Evolutionary conservation across 2,797 vertebrate genomes (phyloP), one percentile per base, ranked within the genome.

Genomic region (Hippocampus kuda): DNA sequence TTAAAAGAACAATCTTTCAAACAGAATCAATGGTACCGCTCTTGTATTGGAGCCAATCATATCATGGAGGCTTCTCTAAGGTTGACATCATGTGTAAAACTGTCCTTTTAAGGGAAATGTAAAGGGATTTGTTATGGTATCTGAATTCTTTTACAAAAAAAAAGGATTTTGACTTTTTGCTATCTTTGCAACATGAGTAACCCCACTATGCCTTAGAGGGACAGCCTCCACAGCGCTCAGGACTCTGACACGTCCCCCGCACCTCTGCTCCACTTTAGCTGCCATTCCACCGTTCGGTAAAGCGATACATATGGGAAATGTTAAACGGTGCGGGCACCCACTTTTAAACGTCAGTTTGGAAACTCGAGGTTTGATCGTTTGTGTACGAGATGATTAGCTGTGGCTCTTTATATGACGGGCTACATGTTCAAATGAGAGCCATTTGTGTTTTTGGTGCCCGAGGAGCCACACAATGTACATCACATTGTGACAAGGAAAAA

Each of bases 281-380:
- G 69, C 69, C 72, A 54, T 64, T 51, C 70, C 74, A 67, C 15
- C 76, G 81, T 86, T 82, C 75, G 77, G 84, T 75, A 86, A 87
- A 79, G 62, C 18, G 83, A 87, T 88, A 85, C 56, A 70, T 87
- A 84, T 87, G 86, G 85, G 86, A 87, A 88, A 86, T 84, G 83
- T 85, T 80, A 81, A 83, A 62, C 67, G 68, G 61, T 49, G 48
- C 48, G 2, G 48, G 48, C 46, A 38, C 68, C 72, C 16, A 27
- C 27, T 60, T 60, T 60, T 60, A 30, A 34, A 30, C 16, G 6
- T 27, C 11, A 10, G 5, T n/a, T 57, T 13, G 12, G 41, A n/a
- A 64, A 64, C n/a, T 16, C 8, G 5, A 18, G 42, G 42, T 46
- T 27, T 26, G 41, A 64, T 44, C 12, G n/a, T 46, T 64, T 64